A percentile compares a stretch with the other conserved stretches of the same genome.
phyloP scores from a whole-genome alignment of 37 sponge, comb jelly and placozoan genomes.

The Axinella damicornis region DNA sequence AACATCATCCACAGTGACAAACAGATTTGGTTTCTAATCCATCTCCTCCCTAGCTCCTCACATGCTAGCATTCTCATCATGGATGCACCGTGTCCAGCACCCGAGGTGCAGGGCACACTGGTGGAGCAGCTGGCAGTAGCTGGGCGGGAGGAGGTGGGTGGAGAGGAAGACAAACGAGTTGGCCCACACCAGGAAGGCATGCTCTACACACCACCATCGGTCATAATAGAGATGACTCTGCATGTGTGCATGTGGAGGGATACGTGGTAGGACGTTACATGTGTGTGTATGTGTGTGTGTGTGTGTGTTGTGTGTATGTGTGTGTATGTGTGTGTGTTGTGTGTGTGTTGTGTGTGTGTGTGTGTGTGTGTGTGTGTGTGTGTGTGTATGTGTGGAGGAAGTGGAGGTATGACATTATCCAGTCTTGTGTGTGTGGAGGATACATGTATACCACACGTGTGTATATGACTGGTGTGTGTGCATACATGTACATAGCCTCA shows the following conservation, averaged over 20 bases:
- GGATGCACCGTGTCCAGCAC: constrained; percentile 64
- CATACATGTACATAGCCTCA: not conserved
- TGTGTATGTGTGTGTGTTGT: no score
- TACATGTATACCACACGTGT: not conserved
- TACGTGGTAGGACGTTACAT: no score
- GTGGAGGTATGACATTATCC: no score
- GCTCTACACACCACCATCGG: constrained; percentile 86
- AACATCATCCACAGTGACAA: not conserved
- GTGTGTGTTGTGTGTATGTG: no score
- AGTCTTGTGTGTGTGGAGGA: no score
- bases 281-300: no score
- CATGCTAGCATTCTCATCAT: constrained; percentile 20
- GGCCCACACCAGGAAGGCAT: constrained; percentile 77
- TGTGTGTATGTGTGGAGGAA: no score
- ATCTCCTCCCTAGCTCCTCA: no score
- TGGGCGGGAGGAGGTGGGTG: constrained; percentile 68
- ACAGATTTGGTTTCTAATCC: no score
- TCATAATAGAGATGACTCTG: constrained; percentile 78
- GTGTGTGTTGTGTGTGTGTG: not conserved
- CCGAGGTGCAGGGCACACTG: constrained; percentile 77
- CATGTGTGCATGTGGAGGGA: no score
- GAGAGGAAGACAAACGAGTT: constrained; percentile 78
- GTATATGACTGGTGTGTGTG: no score
- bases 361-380: no score
- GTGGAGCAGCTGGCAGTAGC: constrained; percentile 72